Evolutionary conservation across 2,113 vertebrate genomes (phyloP).

Genomic region (Thalassoma bifasciatum): DNA sequence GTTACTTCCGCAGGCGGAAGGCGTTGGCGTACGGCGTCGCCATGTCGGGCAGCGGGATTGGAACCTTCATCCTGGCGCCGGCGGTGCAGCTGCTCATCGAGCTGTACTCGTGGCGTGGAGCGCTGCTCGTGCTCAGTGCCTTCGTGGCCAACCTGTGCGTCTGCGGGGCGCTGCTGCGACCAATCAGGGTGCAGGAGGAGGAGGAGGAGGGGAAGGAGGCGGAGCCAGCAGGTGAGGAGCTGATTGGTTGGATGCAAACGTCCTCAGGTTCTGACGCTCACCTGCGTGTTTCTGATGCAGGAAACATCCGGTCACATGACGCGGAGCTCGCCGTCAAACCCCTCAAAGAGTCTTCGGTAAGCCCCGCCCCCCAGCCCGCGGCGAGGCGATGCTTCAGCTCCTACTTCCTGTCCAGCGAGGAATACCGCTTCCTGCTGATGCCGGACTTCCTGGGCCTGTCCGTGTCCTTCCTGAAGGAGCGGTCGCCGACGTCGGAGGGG

Average conservation of each 20-base stretch:
- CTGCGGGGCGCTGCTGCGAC: conserved; percentile 92
- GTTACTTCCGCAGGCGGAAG: conserved; percentile 91
- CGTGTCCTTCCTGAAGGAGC: conserved; percentile 89
- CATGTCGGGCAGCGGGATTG: conserved; percentile 96
- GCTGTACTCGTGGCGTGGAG: conserved; percentile 93
- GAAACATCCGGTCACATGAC: not conserved
- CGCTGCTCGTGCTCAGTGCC: conserved; percentile 92
- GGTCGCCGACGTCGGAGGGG: too few species aligned
- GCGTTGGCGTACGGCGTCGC: conserved; percentile 93
- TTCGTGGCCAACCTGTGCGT: conserved; percentile 95
- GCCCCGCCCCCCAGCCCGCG: not conserved
- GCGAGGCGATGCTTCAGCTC: conserved; percentile 49
- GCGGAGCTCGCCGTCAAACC: conserved; percentile 15
- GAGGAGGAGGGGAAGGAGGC: not conserved
- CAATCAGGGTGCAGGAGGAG: conserved; percentile 84
- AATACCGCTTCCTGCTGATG: conserved; percentile 89
- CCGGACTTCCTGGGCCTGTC: conserved; percentile 89
- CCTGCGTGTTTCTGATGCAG: conserved; percentile 29
- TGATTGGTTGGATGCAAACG: too few species aligned
- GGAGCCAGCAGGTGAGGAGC: conserved; percentile 1
- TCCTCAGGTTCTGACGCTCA: not conserved
- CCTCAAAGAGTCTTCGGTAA: not conserved
- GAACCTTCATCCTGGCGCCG: conserved; percentile 93
- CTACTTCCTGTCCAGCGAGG: conserved; percentile 78
- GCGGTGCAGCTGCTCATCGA: conserved; percentile 94